phyloP scores from a whole-genome alignment of 2,113 vertebrate species.

The Esox niger region DNA sequence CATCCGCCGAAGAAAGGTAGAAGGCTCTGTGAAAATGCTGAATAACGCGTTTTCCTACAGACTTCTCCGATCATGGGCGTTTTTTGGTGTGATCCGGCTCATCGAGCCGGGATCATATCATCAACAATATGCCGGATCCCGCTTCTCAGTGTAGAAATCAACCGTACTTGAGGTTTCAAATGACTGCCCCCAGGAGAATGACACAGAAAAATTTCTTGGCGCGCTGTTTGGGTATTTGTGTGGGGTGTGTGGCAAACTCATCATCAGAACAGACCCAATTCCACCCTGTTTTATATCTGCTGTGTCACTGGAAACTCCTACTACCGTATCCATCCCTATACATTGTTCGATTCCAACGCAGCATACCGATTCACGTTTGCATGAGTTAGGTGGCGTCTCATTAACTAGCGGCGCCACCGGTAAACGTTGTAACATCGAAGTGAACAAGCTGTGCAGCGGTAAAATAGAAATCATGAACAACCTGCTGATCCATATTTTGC shows the following conservation, averaged over 20 bases:
- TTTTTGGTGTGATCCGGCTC: neutral
- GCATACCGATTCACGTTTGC: constrained; percentile 59
- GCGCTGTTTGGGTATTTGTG: too few species aligned
- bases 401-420: constrained; percentile 39
- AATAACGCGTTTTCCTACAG: constrained; percentile 54
- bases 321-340: constrained; percentile 26
- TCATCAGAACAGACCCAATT: too few species aligned
- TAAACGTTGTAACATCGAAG: neutral
- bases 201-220: too few species aligned
- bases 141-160: neutral
- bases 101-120: too few species aligned
- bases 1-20: constrained; percentile 38
- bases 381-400: neutral
- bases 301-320: too few species aligned
- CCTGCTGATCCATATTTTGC: too few species aligned
- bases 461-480: constrained; percentile 21
- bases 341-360: constrained; percentile 53
- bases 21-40: constrained; percentile 45
- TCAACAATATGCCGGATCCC: neutral
- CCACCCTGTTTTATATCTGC: too few species aligned
- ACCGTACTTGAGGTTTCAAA: neutral
- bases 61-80: constrained; percentile 15
- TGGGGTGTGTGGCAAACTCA: too few species aligned
- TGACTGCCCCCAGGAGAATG: neutral
- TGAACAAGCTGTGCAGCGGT: neutral